These are phyloP conservation scores for Mesopsocus fuscifrons DNA, from an alignment of 2,888 invertebrate species.

Conservation along the genomic window DNA sequence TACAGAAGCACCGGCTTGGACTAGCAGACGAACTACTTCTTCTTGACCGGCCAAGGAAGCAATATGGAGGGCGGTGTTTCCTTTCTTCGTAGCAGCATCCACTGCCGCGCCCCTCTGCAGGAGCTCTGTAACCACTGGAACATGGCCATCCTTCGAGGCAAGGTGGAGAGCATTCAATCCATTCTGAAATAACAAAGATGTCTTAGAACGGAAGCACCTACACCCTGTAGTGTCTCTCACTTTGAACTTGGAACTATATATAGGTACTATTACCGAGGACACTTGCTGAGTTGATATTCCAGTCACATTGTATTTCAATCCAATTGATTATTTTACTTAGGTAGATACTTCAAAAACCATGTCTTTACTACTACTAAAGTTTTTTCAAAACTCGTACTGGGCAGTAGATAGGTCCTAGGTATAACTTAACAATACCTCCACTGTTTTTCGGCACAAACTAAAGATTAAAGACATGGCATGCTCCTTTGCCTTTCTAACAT, in stretches of 20 bases:
- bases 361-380: no score
- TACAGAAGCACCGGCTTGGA: constrained; percentile 80
- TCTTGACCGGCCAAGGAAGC: constrained; percentile 94
- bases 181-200: constrained; percentile 66
- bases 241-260: no score
- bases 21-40: constrained; percentile 77
- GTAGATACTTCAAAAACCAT: no score
- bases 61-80: constrained; percentile 91
- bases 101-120: constrained; percentile 79
- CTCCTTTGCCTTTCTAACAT: no score
- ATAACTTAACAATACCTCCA: no score
- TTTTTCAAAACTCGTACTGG: no score
- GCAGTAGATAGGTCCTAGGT: no score
- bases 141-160: constrained; percentile 94
- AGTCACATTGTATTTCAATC: constrained; percentile 1
- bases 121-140: constrained; percentile 79
- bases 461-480: no score
- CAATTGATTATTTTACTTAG: no score
- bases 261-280: no score
- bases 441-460: no score
- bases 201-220: constrained; percentile 9
- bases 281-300: no score
- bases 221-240: neutral
- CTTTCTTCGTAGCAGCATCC: constrained; percentile 95
- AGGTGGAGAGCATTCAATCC: constrained; percentile 93